Base-by-base conservation (phyloP, 1,140 invertebrate genomes). In the Phthorimaea operculella region DNA sequence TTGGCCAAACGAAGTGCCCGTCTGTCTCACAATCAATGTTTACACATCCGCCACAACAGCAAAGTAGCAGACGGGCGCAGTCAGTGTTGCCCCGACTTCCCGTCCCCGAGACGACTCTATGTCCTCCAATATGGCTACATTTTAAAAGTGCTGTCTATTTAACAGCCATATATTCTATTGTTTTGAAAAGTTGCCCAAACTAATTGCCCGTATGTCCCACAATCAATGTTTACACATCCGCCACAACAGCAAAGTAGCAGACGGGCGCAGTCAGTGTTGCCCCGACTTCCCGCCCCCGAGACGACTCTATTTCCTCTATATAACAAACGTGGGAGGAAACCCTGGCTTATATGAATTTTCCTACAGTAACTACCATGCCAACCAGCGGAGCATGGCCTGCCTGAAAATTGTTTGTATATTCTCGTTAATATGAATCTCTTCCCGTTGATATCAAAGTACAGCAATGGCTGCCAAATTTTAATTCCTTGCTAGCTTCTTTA, bases 301-400 rank as follows among this genome's bases (percentile, higher is more conserved):
- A 60, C 49, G 67, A 57, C 55, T 74, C 70, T 62, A 76, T 76
- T 76, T 74, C 74, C 74, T 65, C 58, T 52, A 58, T 62, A 63
- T 70, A 70, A 76, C 68, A 64, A 60, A 56, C 65, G 60, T 51
- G 62, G 61, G 62, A 59, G 63, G 72, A 70, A 64, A 55, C 67
- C 62, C 59, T 62, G 59, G 67, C 66, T 66, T 68, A 62, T 72
- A 76, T 76, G 69, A 74, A 73, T 72, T 67, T 66, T 55, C 55
- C 55, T 51, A 53, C 65, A 62, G 36, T 51, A 60, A 49, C 49
- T 33, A 53, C 57, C 52, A 68, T 62, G 65, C 44, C n/a, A 28
- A 28, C 21, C 21, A 28, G 21, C 21, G 21, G 6, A 28, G 21
- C 21, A 28, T 28, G 6, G 6, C 21, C 21, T 28, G 21, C 21